phyloP scores from a whole-genome alignment of 1,140 invertebrate species.

The Bathynomus jamesi region DNA sequence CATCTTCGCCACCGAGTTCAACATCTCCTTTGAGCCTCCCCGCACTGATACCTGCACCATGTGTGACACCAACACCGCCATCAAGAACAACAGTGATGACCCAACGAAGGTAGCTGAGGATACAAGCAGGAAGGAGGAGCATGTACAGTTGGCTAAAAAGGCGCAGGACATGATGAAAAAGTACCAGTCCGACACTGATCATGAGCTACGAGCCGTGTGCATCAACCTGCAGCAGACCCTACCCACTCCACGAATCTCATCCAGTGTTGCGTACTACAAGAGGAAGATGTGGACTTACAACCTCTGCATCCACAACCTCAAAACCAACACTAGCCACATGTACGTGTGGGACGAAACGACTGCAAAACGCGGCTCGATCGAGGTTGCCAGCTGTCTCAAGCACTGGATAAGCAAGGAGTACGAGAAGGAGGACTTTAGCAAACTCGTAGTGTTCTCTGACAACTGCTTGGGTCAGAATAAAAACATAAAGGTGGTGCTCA shows the following conservation, averaged over 20 bases:
- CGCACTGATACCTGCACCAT: conserved; percentile 37
- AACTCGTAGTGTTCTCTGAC: conserved; percentile 41
- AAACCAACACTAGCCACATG: conserved; percentile 31
- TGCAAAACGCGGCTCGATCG: conserved; percentile 39
- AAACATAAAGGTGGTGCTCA: conserved; percentile 38
- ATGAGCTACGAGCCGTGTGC: conserved; percentile 5
- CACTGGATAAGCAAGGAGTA: conserved; percentile 33
- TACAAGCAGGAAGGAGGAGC: neutral
- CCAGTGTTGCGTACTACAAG: conserved; percentile 41
- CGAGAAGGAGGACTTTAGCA: conserved; percentile 20
- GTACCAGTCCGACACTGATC: neutral
- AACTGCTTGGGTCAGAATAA: conserved; percentile 42
- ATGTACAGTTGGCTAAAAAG: neutral
- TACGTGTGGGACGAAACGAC: conserved; percentile 43
- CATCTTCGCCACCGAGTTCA: neutral
- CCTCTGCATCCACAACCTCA: conserved; percentile 41
- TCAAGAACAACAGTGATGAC: conserved; percentile 19
- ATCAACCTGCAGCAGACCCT: conserved; percentile 43
- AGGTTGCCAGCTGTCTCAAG: conserved; percentile 40
- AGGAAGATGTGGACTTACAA: conserved; percentile 43
- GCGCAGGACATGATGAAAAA: neutral
- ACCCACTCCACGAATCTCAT: conserved; percentile 39
- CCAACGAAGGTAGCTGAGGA: neutral
- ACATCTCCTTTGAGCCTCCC: conserved; percentile 32
- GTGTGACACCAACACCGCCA: conserved; percentile 25